These are phyloP conservation scores for Catocala nupta DNA, from an alignment of 2,888 invertebrate genomes.

Conservation along the genomic window DNA sequence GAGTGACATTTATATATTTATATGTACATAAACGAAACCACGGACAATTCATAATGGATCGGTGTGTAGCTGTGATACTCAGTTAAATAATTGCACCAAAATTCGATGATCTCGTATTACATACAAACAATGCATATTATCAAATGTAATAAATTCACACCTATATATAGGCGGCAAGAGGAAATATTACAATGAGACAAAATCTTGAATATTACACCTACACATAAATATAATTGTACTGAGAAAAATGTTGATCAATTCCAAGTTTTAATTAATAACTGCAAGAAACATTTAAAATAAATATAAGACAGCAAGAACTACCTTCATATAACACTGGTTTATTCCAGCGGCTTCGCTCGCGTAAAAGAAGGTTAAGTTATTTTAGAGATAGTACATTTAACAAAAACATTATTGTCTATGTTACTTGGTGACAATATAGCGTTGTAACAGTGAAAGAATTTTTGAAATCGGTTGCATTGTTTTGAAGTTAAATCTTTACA, in stretches of 20 bases:
- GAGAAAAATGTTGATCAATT: background rate
- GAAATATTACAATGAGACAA: background rate
- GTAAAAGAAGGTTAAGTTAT: background rate
- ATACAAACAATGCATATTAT: background rate
- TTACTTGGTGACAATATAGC: no score
- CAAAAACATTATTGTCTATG: no score
- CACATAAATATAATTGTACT: background rate
- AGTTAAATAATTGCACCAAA: background rate
- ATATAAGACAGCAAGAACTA: background rate
- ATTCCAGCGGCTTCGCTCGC: no score
- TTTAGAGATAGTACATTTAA: no score
- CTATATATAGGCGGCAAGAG: background rate
- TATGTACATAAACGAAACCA: background rate
- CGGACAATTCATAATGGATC: background rate
- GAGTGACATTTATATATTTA: no score
- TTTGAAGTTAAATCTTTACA: no score
- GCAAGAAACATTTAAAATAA: background rate
- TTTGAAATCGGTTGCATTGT: no score
- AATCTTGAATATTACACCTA: background rate
- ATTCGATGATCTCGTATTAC: slow-evolving; percentile 5
- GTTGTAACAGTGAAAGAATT: no score
- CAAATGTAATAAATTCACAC: no score
- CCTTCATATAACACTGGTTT: background rate
- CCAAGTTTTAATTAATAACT: background rate
- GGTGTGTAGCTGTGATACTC: background rate